These are phyloP conservation scores for Xanthorhoe designata DNA, from an alignment of 2,888 invertebrate genomes.

Conservation along the genomic window DNA sequence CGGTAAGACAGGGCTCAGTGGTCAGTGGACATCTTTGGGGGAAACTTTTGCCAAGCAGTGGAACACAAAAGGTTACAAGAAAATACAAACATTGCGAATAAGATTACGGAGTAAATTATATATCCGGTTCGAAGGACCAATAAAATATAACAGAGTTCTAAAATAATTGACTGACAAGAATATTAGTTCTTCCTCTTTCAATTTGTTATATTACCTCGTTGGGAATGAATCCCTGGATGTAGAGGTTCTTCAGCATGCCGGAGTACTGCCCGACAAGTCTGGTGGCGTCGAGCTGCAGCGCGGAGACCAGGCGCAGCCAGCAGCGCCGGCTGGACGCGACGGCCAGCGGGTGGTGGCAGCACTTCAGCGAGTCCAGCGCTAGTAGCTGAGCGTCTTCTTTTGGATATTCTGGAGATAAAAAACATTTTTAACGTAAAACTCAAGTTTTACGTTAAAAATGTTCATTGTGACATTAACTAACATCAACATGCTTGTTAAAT, in stretches of 20 bases:
- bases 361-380: constrained; percentile 88
- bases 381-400: constrained; percentile 85
- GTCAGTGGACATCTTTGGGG: no score
- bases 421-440: no score
- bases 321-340: constrained; percentile 84
- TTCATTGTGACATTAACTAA: no score
- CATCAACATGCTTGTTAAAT: no score
- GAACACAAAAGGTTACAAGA: no score
- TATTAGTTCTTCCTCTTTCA: no score
- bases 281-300: constrained; percentile 85
- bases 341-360: constrained; percentile 91
- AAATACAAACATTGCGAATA: no score
- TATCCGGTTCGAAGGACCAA: neutral
- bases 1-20: no score
- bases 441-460: no score
- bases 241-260: constrained; percentile 85
- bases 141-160: neutral
- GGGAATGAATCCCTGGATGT: constrained; percentile 84
- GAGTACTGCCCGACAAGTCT: constrained; percentile 86
- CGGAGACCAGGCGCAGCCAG: constrained; percentile 88
- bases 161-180: neutral
- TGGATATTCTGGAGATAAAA: constrained; percentile 62
- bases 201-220: constrained; percentile 61
- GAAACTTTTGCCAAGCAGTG: no score
- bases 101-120: neutral